Base-by-base conservation (phyloP, 2,113 vertebrate species). In the Henicopernis longicauda region DNA sequence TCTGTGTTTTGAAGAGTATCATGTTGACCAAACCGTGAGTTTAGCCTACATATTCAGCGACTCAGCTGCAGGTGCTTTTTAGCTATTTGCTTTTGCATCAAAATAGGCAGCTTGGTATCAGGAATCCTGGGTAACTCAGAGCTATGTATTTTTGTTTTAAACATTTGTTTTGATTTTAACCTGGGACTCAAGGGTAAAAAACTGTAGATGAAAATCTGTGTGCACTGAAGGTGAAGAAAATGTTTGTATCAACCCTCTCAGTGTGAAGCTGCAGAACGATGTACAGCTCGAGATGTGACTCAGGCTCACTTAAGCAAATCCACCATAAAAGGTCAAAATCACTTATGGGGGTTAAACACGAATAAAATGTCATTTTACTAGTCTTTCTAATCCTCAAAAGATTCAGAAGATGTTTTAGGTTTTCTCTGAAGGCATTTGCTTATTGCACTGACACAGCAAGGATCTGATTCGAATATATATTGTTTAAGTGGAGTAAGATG, bases 271-370 rank as follows among this genome's bases (percentile, higher is more conserved):
- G 44, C 57, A 67, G 65, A 87, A 79, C 2, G 6, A 72, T 80
- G 45, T 77, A 57, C 22, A 88, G 50, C 58, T 93, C 0, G 0
- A 90, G 78, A 73, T 92, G 52, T 80, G 85, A 88, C 58, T 92
- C 66, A 79, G 52, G 42, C 44, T 94, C 81, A 76, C 81, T 67
- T 89, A 65, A 70, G 54, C 77, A 94, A 96, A 93, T 94, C 61
- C 62, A 80, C 54, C 36, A 72, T 82, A 66, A 91, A 94, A 96
- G 54, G 78, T 95, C 90, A 90, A 91, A 96, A 86, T 93, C 66
- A 85, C 57, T 82, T 94, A 38, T 11, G 22, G 27, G 27, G 63
- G 65, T 82, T 88, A 92, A 96, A 86, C 42, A 82, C 0, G 2
- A 92, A 92, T 82, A 45, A 90, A 63, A 90, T 83, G 50, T 20